Evolutionary conservation across 2,797 vertebrate species (phyloP).

Genomic region (Labeo calbasu): DNA sequence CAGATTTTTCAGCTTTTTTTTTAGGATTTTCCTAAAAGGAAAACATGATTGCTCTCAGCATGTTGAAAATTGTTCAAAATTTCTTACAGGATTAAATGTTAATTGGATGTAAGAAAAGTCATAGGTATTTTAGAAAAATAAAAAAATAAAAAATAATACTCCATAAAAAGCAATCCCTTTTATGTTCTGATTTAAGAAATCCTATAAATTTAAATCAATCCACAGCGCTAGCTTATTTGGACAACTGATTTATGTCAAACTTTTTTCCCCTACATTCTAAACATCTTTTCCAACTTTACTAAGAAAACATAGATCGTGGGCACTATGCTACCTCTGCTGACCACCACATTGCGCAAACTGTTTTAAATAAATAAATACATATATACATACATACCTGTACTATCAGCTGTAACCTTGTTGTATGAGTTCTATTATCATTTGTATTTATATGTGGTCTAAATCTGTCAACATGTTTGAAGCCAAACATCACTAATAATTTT

Average conservation of each 20-base stretch:
- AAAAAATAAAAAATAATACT: not conserved
- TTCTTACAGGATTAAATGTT: not conserved
- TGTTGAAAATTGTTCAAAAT: not conserved
- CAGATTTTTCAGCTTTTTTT: slow-evolving; percentile 34
- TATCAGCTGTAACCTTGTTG: not conserved
- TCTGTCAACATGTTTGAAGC: not conserved
- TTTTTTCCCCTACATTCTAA: not conserved
- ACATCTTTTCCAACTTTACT: not conserved
- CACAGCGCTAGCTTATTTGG: not conserved
- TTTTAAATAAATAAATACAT: not conserved
- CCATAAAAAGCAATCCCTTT: not conserved
- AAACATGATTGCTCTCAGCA: not conserved
- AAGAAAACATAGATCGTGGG: not conserved
- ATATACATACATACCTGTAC: not conserved
- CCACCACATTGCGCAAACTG: not conserved
- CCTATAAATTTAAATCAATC: not conserved
- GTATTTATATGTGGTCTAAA: not conserved
- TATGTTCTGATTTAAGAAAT: not conserved
- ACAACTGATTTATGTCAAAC: not conserved
- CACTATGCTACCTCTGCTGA: not conserved
- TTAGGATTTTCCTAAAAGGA: not conserved
- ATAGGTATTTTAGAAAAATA: not conserved
- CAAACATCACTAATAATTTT: not conserved
- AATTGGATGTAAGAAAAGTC: not conserved
- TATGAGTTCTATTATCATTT: not conserved